Evolutionary conservation across 2,113 vertebrate genomes (phyloP).

Genomic region (Centrocercus urophasianus): DNA sequence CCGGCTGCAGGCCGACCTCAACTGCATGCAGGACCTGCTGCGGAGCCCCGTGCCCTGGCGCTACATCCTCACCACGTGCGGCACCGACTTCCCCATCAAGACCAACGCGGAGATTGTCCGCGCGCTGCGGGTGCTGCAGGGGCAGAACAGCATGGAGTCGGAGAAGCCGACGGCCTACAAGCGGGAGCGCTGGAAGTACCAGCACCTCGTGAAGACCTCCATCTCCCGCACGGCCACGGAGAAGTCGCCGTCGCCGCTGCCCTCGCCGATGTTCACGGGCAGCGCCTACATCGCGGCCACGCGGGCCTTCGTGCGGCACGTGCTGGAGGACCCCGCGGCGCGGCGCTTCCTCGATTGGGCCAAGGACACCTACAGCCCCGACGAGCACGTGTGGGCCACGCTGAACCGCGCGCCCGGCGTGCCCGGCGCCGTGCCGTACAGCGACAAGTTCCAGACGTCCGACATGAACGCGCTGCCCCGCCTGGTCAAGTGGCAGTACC

Average conservation of each 20-base stretch:
- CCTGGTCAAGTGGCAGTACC: constrained; percentile 85
- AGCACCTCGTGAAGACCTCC: constrained; percentile 45
- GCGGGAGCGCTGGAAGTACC: constrained; percentile 82
- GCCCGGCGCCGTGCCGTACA: constrained; percentile 80
- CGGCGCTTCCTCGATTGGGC: constrained; percentile 85
- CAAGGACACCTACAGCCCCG: constrained; percentile 92
- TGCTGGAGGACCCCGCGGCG: constrained; percentile 71
- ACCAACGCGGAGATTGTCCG: constrained; percentile 88
- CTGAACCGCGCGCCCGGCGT: constrained; percentile 84
- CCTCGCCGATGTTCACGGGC: constrained; percentile 84
- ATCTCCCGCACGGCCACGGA: constrained; percentile 23
- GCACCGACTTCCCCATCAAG: constrained; percentile 93
- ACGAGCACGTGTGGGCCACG: constrained; percentile 94
- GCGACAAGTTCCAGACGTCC: constrained; percentile 81
- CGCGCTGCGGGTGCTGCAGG: constrained; percentile 80
- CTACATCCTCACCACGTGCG: constrained; percentile 92
- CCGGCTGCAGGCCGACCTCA: constrained; percentile 91
- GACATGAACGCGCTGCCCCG: constrained; percentile 88
- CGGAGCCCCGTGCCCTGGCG: constrained; percentile 80
- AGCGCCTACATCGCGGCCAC: constrained; percentile 87
- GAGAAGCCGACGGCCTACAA: constrained; percentile 76
- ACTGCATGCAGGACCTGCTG: constrained; percentile 91
- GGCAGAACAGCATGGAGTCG: constrained; percentile 88
- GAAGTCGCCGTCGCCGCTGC: constrained; percentile 79
- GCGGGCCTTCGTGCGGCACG: constrained; percentile 83